Evolutionary conservation across 2,888 invertebrate species (phyloP), one percentile per base, ranked within the genome.

Genomic region (Furcula furcula): DNA sequence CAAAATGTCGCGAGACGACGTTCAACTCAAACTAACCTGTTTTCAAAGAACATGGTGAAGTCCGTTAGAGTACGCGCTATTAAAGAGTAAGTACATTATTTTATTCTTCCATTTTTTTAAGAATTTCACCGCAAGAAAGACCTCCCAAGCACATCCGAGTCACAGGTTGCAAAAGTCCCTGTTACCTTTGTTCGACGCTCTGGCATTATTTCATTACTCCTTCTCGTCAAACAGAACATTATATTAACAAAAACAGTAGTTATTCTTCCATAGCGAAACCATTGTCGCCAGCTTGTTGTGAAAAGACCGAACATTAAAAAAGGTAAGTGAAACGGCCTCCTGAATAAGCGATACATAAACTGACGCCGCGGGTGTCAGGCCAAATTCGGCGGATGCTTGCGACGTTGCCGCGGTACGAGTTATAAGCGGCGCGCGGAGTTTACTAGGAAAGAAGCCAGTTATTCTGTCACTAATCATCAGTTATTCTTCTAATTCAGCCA

Each of bases 321-420:
- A 58, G 46, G 40, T 44, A 50, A 58, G 55, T 43, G 45, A 65
- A 58, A 59, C 40, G 55, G 61, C 65, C 58, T 62, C 56, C 51
- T 61, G 54, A 55, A 51, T 48, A 65, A 58, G 55, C 56, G 59
- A 53, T 55, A 58, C 61, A 64, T 66, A 72, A 73, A 72, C 72
- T 71, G 64, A 63, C 71, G 50, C 67, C 46, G 55, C 66, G 70
- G 74, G 75, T 68, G 75, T 71, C 67, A 51, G 55, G 47, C 62
- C 54, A 57, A 65, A 65, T 65, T 65, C 65, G 52, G 43, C 46
- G 62, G 52, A 63, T 57, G 53, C 46, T 59, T 55, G 52, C 53
- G 34, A 49, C 48, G 31, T 34, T 47, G 27, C 10, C 28, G 29
- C 34, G 55, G 64, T 31, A 2, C 64, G 74, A 76, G 60, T 55